Conservation (phyloP, 2,888 invertebrate species). For the Saturnia pavonia region DNA sequence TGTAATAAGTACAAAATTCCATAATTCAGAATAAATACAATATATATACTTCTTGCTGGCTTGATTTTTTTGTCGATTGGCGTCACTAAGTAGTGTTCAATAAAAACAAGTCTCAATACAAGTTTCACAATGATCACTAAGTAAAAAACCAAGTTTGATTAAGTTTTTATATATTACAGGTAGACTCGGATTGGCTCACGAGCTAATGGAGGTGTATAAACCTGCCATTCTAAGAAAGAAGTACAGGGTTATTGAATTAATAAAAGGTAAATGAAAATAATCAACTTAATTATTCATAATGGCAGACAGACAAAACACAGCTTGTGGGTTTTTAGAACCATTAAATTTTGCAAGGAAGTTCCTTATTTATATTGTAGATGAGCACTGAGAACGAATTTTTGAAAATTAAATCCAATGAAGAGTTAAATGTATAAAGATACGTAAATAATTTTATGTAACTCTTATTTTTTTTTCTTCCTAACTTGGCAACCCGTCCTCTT, state of each 20-base stretch:
- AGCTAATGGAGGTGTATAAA: constrained; percentile 48
- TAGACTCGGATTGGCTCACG: constrained; percentile 32
- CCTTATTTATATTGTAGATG: too few species aligned
- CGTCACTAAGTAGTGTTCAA: neutral
- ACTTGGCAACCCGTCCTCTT: too few species aligned
- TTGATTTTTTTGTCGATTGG: neutral
- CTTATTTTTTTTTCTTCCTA: too few species aligned
- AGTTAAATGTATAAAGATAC: too few species aligned
- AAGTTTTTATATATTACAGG: constrained; percentile 7
- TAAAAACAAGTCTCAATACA: neutral
- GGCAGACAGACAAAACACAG: neutral
- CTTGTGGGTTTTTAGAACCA: neutral
- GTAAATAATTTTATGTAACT: too few species aligned
- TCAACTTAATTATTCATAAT: too few species aligned
- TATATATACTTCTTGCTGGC: neutral
- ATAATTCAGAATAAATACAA: neutral
- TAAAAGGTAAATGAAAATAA: constrained; percentile 44
- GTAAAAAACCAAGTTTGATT: neutral
- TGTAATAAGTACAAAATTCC: neutral
- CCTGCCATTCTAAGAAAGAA: constrained; percentile 45
- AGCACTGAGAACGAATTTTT: too few species aligned
- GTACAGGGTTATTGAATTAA: constrained; percentile 46
- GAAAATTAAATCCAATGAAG: too few species aligned
- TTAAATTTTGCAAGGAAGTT: neutral
- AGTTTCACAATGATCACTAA: neutral